A percentile compares a stretch with the other conserved stretches of the same genome.
Conservation (phyloP, 2,113 vertebrate genomes). For the Zeus faber region DNA sequence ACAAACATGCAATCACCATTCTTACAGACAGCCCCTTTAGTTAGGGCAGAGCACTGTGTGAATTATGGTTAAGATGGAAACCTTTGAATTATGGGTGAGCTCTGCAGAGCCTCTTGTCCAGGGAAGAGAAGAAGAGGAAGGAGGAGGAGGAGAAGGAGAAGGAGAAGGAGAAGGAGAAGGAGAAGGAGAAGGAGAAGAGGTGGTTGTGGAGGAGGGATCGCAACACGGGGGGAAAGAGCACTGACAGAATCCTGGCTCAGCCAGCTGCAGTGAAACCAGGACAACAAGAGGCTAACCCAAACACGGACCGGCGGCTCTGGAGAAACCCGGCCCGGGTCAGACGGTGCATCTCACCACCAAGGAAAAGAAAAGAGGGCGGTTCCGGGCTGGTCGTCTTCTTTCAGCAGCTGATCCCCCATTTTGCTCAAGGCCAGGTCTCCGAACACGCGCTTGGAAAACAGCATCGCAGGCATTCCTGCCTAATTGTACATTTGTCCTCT, state of each 20-base stretch:
- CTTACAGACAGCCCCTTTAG: slow-evolving; percentile 71
- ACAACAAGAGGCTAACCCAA: slow-evolving; percentile 63
- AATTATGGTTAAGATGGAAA: slow-evolving; percentile 73
- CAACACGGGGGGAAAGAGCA: slow-evolving; percentile 43
- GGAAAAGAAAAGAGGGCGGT: not conserved
- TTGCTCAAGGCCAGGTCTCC: slow-evolving; percentile 36
- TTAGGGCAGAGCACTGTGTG: slow-evolving; percentile 63
- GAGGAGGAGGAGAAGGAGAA: slow-evolving; percentile 39
- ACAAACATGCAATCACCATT: slow-evolving; percentile 73
- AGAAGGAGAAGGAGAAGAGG: not conserved
- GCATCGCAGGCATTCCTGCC: slow-evolving; percentile 77
- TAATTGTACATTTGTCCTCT: slow-evolving; percentile 81
- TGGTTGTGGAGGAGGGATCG: slow-evolving; percentile 28
- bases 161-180: slow-evolving; percentile 7
- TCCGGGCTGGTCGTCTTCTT: not conserved
- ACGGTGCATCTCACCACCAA: slow-evolving; percentile 50
- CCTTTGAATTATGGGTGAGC: slow-evolving; percentile 73
- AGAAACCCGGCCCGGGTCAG: slow-evolving; percentile 53
- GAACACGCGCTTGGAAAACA: slow-evolving; percentile 60
- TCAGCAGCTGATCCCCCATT: slow-evolving; percentile 27
- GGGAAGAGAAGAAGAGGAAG: not conserved
- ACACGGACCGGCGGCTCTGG: slow-evolving; percentile 43
- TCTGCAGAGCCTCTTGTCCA: slow-evolving; percentile 56
- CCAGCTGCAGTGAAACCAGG: slow-evolving; percentile 56
- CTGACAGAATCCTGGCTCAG: slow-evolving; percentile 56